These are phyloP conservation scores for Leptodirus hochenwartii DNA, from an alignment of 2,888 invertebrate genomes.

Conservation along the genomic window DNA sequence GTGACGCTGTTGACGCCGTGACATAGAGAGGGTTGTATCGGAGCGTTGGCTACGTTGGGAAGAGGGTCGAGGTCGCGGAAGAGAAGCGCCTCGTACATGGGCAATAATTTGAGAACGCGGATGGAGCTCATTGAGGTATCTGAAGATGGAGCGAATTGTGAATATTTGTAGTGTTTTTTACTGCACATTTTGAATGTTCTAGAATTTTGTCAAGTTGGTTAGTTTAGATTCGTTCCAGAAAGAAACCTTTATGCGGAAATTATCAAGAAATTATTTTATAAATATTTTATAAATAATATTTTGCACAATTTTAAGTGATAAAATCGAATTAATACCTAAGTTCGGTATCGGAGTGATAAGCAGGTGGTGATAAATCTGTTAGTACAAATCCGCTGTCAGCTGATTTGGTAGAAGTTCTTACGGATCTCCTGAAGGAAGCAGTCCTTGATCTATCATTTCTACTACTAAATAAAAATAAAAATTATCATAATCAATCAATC, in stretches of 20 bases:
- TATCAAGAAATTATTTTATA: no score
- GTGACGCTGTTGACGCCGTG: no score
- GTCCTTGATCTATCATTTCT: constrained; percentile 29
- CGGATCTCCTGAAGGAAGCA: constrained; percentile 36
- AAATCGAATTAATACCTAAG: constrained; percentile 32
- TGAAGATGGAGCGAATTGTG: constrained; percentile 11
- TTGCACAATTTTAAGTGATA: constrained; percentile 1
- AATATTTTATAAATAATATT: no score
- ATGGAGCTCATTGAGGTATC: constrained; percentile 22
- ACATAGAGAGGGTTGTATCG: no score
- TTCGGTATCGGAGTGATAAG: constrained; percentile 58
- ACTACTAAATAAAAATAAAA: constrained; percentile 15
- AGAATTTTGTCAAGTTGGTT: constrained; percentile 5
- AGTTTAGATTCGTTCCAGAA: no score
- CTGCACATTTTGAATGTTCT: no score
- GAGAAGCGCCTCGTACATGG: no score
- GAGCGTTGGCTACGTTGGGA: constrained; percentile 11
- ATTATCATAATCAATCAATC: no score
- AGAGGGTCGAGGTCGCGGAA: constrained; percentile 12
- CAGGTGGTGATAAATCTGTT: constrained; percentile 32
- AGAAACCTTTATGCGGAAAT: no score
- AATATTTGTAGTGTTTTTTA: no score
- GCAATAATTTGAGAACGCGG: constrained; percentile 9
- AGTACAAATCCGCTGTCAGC: constrained; percentile 42
- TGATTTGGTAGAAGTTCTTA: constrained; percentile 39